A percentile compares a stretch with the other conserved stretches of the same genome.
These are phyloP conservation scores for Anoura caudifer DNA, from an alignment of 2,113 vertebrate species.

Conservation along the genomic window DNA sequence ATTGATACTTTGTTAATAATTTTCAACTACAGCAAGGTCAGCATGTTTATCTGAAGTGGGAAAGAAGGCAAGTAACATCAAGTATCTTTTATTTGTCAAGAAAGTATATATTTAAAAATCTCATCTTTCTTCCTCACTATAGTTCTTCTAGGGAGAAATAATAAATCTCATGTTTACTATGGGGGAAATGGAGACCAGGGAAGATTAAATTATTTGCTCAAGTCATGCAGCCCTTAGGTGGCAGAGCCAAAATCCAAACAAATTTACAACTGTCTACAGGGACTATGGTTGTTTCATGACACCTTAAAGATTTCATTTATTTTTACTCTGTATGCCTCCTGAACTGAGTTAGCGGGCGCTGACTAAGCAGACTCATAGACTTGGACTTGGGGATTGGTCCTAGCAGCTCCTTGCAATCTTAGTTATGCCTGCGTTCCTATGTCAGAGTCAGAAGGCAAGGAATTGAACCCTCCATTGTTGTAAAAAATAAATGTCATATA, in stretches of 20 bases:
- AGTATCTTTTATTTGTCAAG: background rate
- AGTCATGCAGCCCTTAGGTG: background rate
- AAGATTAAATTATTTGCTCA: background rate
- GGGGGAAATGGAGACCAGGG: background rate
- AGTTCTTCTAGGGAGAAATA: background rate
- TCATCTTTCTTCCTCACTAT: background rate
- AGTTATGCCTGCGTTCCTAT: background rate
- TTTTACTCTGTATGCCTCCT: background rate
- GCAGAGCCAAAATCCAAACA: background rate
- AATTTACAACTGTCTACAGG: background rate
- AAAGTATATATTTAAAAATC: background rate
- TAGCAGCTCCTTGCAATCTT: background rate
- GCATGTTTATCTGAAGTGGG: background rate
- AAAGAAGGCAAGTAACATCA: background rate
- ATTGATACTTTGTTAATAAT: background rate
- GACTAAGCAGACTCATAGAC: background rate
- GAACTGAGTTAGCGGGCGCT: background rate
- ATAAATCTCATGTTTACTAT: background rate
- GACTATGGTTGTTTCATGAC: background rate
- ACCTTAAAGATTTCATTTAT: background rate
- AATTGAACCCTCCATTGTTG: background rate
- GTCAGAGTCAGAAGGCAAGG: background rate
- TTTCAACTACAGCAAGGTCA: background rate
- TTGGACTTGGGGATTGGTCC: background rate
- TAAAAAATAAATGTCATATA: background rate